Conservation (phyloP, 1,140 invertebrate species). For the Ganaspis sp. region DNA sequence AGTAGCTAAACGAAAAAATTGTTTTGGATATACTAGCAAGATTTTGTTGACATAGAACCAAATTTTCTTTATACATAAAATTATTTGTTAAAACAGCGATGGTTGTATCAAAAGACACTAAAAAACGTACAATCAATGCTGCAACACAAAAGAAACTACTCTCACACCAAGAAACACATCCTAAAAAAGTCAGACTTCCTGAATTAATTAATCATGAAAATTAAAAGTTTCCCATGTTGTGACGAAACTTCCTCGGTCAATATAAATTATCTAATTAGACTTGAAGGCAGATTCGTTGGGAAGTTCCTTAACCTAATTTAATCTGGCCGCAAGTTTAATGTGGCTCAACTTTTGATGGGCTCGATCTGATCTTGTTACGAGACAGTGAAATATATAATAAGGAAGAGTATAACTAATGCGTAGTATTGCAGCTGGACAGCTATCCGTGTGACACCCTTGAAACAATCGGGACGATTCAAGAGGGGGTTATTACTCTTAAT, state of each 20-base stretch:
- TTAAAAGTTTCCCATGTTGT: conserved; percentile 3
- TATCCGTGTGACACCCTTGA: conserved; percentile 72
- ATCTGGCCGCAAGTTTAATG: background rate
- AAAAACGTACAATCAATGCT: too few species aligned
- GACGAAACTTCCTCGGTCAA: conserved; percentile 4
- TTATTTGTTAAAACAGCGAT: too few species aligned
- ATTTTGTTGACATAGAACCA: too few species aligned
- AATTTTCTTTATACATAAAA: too few species aligned
- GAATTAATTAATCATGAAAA: background rate
- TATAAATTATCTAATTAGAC: background rate
- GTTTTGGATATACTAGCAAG: too few species aligned
- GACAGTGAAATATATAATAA: conserved; percentile 56
- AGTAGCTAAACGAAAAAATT: too few species aligned
- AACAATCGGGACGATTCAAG: conserved; percentile 65
- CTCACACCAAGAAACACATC: too few species aligned
- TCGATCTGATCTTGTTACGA: conserved; percentile 16
- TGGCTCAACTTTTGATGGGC: conserved; percentile 8
- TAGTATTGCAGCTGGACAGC: conserved; percentile 56
- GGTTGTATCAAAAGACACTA: too few species aligned
- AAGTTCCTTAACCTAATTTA: background rate
- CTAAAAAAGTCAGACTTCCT: background rate
- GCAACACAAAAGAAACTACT: too few species aligned
- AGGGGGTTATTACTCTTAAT: conserved; percentile 73
- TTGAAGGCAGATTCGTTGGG: background rate
- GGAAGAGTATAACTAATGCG: conserved; percentile 62